Evolutionary conservation across 1,140 invertebrate species (phyloP).

Genomic region (Drosophila equinoxialis): DNA sequence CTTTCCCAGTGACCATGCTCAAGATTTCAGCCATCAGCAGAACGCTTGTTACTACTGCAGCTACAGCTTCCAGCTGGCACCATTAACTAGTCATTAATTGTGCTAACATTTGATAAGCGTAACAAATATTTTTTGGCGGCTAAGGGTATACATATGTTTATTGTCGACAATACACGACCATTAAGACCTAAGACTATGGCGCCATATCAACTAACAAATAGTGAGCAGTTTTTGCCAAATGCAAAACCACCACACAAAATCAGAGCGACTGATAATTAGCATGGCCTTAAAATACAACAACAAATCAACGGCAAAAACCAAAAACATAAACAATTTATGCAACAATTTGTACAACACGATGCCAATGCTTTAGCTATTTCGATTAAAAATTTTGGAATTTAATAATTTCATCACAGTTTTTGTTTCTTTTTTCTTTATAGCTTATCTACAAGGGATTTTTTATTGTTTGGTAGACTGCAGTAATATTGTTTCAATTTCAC

Average conservation of each 20-base stretch:
- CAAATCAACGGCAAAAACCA: slow-evolving; percentile 7
- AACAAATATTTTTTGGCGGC: slow-evolving; percentile 1
- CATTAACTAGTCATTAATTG: slow-evolving; percentile 48
- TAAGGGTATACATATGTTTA: slow-evolving; percentile 4
- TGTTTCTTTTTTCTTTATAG: background rate
- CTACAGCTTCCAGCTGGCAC: slow-evolving; percentile 10
- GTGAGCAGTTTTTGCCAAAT: slow-evolving; percentile 15
- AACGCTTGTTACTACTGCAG: slow-evolving; percentile 30
- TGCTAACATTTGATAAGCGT: slow-evolving; percentile 33
- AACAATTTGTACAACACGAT: slow-evolving; percentile 11
- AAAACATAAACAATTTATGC: slow-evolving; percentile 21
- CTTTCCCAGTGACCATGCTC: slow-evolving; percentile 19
- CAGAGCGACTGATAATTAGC: slow-evolving; percentile 40
- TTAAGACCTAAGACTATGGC: slow-evolving; percentile 13
- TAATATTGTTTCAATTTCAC: slow-evolving; percentile 35
- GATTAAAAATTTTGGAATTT: slow-evolving; percentile 12
- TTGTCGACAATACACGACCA: background rate
- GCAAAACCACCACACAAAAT: slow-evolving; percentile 22
- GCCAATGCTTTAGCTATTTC: slow-evolving; percentile 6
- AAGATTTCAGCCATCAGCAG: slow-evolving; percentile 15
- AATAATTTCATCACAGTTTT: slow-evolving; percentile 16
- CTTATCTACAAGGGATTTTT: background rate
- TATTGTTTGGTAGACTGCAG: background rate
- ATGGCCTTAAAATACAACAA: slow-evolving; percentile 21
- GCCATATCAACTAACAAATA: slow-evolving; percentile 8